Evolutionary conservation across 2,113 vertebrate species (phyloP), one percentile per base, ranked within the genome.

Genomic region (Thunnus maccoyii): DNA sequence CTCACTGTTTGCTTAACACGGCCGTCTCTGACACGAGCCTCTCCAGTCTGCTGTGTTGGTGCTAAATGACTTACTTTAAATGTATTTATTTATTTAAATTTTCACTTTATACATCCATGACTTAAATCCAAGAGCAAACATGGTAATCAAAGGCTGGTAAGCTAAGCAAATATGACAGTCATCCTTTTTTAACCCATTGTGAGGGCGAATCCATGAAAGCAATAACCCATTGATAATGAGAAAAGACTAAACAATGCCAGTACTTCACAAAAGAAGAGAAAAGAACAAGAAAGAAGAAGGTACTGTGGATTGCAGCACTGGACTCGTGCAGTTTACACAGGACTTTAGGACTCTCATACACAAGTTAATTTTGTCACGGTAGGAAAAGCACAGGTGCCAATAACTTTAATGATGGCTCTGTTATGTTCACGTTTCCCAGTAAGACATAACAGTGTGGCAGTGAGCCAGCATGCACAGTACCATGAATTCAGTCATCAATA

Each of bases 91-190:
- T 41, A 9, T 41, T 41, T 41, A 41, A 41, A 41, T 41, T 0
- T 9, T 41, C 36, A 7, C 36, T 41, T 41, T 41, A 41, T 9
- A 30, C 9, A 9, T 41, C 36, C 9, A 41, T 41, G 36, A 9
- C 9, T 50, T 41, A 55, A 82, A 88, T 68, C 81, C 63, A 20
- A 27, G 15, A 48, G 27, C 64, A 77, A 86, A 86, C 80, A 83
- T 6, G 12, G 18, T 16, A 78, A 78, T 80, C 52, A 78, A 81
- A 78, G 63, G 41, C 22, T 9, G 56, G 30, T 65, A 30, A 56
- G 70, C 70, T 36, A 18, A 68, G 60, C 74, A 76, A 81, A 84
- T 22, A 68, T 15, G 48, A 48, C 47, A 18, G 15, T 32, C 14
- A 50, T 56, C 32, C 56, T 50, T 46, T 50, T 46, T 76, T 22